Base-by-base conservation (phyloP, 2,888 invertebrate species). In the Apamea sordens region DNA sequence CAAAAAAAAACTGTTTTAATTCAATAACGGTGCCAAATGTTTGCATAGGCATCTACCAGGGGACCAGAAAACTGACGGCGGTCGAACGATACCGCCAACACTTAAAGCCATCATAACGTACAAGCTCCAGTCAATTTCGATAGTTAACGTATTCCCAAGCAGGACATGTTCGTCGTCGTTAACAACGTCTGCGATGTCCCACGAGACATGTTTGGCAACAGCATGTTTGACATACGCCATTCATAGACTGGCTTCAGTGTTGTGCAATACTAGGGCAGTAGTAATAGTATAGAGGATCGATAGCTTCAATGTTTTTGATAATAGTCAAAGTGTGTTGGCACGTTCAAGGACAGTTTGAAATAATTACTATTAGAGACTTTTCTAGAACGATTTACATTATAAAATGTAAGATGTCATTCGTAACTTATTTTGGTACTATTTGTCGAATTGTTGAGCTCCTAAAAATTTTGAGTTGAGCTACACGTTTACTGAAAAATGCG, bases 221-320 rank as follows among this genome's bases (percentile, higher is more conserved):
- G 73, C 77, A 78, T 83, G 83, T 88, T 84, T 87, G 83, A 83
- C 89, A 86, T 86, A 72, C 77, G 84, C 82, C 83, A 86, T 88
- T 89, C 90, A 87, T 81, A 81, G 80, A 80, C 74, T 65, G 53
- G 64, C 64, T 83, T 79, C 65, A 76, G 72, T 79, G 73, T 83
- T 82, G 56, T 84, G 76, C 73, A 76, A 72, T 76, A 85, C 78
- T 65, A 76, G 56, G 70, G 56, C 44, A 28, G 32, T 64, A 76
- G 63, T n/a, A 76, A 63, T n/a, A 21, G 5, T 65, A 53, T 3
- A 44, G n/a, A 32, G 28, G 8, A 73, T 77, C 41, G n/a, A 73
- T 69, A 18, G 10, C 6, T 18, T 8, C 8, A 18, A 32, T 59
- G 7, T 24, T 47, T 24, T 8, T 50, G 13, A 56, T 50, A 32